These are phyloP conservation scores for Drosophila kanapiae DNA, from an alignment of 1,140 invertebrate species.

Conservation along the genomic window DNA sequence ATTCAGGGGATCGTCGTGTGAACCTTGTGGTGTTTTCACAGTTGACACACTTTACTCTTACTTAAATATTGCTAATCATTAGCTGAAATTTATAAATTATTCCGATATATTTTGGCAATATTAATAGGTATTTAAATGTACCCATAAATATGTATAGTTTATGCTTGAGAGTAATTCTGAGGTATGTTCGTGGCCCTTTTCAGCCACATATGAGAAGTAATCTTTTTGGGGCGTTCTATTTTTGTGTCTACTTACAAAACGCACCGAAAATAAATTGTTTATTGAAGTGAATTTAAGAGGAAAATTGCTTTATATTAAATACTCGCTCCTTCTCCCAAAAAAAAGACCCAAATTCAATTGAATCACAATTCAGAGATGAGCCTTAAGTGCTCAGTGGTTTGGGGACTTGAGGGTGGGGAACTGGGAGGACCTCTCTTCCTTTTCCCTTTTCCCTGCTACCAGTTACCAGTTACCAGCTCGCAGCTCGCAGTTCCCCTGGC, in stretches of 20 bases:
- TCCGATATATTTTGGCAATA: neutral
- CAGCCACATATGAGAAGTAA: constrained; percentile 29
- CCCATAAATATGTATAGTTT: neutral
- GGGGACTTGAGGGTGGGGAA: constrained; percentile 1
- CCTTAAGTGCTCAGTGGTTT: constrained; percentile 22
- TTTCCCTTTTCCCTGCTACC: constrained; percentile 6
- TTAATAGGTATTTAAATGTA: constrained; percentile 1
- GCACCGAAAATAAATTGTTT: constrained; percentile 64
- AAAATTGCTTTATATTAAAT: constrained; percentile 82
- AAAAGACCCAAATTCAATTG: constrained; percentile 33
- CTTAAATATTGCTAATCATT: neutral
- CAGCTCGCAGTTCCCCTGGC: constrained; percentile 8
- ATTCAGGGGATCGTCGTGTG: constrained; percentile 47
- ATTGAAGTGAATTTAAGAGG: constrained; percentile 80
- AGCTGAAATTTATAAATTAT: neutral
- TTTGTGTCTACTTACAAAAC: constrained; percentile 24
- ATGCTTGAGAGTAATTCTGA: neutral
- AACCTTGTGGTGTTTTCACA: constrained; percentile 56
- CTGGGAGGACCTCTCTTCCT: neutral
- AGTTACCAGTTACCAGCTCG: constrained; percentile 7
- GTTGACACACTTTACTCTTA: constrained; percentile 46
- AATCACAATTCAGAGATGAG: constrained; percentile 37
- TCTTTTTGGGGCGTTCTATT: constrained; percentile 28
- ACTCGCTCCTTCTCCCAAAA: constrained; percentile 26
- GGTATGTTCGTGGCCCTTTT: constrained; percentile 18